Base-by-base conservation (phyloP, 2,113 vertebrate species). In the Acanthisitta chloris region DNA sequence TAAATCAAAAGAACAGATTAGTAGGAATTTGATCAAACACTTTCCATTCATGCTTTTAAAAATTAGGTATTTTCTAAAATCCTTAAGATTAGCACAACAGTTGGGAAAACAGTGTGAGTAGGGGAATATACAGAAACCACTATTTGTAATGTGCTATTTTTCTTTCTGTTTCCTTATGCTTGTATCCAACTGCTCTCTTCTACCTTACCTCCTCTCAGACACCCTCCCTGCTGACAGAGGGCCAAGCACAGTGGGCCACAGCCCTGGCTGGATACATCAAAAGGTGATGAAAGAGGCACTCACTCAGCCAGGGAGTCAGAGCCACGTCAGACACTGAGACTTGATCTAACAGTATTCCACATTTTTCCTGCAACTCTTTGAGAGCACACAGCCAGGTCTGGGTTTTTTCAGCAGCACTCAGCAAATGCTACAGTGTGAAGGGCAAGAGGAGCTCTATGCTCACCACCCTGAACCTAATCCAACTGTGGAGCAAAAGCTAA, bases 371-470 rank as follows among this genome's bases (percentile, higher is more conserved):
- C 2, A 0, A 26, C 20, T 58, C 3, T 1, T 31, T 17, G 21
- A 46, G 26, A 70, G 28, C 36, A n/a, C 24, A 46, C 49, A 69
- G 8, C 34, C 51, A 67, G 23, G 12, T 23, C 65, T 21, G 9
- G 48, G 14, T 8, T 14, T 69, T 67, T 21, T 8, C 2, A 48
- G 84, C 31, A 81, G 70, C 29, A 55, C 28, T 24, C 40, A 23
- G 45, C 12, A 62, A 61, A 48, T 0, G 0, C 13, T 13, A 16
- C 2, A 3, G 48, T 0, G 2, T 1, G 0, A 78, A 58, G 31
- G 36, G 9, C 31, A 48, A 34, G 17, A 34, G 26, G 11, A 88
- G 21, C 17, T 26, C 64, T 26, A 7, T 0, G 0, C 33, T 73
- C 14, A 1, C 4, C 18, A 19, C 24, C 29, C 10, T 1, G 0